Base-by-base conservation (phyloP, 2,888 invertebrate genomes). In the Sabellastarte sp. region DNA sequence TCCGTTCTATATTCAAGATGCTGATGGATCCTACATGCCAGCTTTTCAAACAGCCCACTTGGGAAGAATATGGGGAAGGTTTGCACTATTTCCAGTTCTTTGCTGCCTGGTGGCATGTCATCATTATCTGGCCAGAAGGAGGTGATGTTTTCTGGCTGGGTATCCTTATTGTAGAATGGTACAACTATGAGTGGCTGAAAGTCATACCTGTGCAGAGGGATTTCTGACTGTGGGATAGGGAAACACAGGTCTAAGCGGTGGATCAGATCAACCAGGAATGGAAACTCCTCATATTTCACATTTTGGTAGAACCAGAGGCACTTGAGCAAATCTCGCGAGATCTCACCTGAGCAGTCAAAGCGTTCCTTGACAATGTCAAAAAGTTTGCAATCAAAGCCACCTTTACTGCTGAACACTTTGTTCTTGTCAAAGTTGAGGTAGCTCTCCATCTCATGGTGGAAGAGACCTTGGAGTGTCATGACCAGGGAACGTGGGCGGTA, bases 271-370 rank as follows among this genome's bases (percentile, higher is more conserved):
- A 77, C 62, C 32, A 80, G 70, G 4, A 57, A 32, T 32, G 74
- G 71, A 50, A 80, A 72, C 30, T 72, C 63, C 15, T 76, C 73
- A 53, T 76, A 70, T 53, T 65, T 67, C 2, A 79, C 65, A 31
- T 74, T 66, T 59, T 78, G 72, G 59, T 79, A 76, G 63, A 81
- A 82, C 77, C 77, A 79, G 53, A 82, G 68, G 62, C 80, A 79
- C 63, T 76, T 75, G 52, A 82, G 73, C 55, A 82, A 65, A 3
- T 77, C 78, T 30, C 80, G 68, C 1, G 80, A 79, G 32, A 82
- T 73, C 66, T 80, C 77, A 15, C 83, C 83, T 53, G 70, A 69
- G 32, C 67, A 67, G 4, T 74, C 60, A 62, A 81, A 77, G 5
- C 74, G 63, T 3, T 76, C 69, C 50, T 70, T 73, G 3, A 75